phyloP scores from a whole-genome alignment of 2,113 vertebrate species.

The Pipa parva region DNA sequence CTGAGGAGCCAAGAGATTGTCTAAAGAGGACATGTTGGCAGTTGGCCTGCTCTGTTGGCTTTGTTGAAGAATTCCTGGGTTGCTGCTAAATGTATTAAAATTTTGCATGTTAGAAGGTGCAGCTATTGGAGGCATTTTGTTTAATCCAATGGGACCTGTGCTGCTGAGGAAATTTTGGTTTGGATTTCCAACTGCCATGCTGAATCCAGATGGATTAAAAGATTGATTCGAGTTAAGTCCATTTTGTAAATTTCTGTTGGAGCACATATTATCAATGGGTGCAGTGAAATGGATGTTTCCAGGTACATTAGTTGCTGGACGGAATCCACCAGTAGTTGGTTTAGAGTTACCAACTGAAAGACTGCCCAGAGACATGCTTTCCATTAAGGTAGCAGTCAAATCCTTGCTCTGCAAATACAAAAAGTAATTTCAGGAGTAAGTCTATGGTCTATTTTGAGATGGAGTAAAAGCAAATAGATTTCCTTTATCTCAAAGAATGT shows the following conservation, averaged over 20 bases:
- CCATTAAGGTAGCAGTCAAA: conserved; percentile 88
- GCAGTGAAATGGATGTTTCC: conserved; percentile 65
- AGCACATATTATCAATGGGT: conserved; percentile 57
- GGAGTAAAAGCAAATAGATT: no score
- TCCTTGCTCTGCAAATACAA: conserved; percentile 81
- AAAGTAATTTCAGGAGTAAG: no score
- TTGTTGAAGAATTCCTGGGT: conserved; percentile 53
- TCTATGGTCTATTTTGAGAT: no score
- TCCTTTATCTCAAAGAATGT: no score
- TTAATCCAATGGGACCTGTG: conserved; percentile 48
- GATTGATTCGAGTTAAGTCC: conserved; percentile 75
- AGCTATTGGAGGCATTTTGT: conserved; percentile 60
- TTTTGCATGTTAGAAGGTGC: conserved; percentile 73
- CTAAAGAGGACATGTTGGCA: conserved; percentile 83
- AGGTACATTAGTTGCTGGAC: conserved; percentile 62
- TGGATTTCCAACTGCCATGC: conserved; percentile 63
- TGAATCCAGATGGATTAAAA: conserved; percentile 75
- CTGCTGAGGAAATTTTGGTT: conserved; percentile 73
- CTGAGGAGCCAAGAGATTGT: conserved; percentile 84
- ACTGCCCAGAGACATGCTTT: conserved; percentile 78
- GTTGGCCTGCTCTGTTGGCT: conserved; percentile 66
- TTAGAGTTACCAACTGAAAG: conserved; percentile 70
- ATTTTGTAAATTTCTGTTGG: conserved; percentile 70
- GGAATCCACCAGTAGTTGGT: conserved; percentile 64
- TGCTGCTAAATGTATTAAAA: conserved; percentile 66